Evolutionary conservation across 2,888 invertebrate genomes (phyloP).

Genomic region (Tetragnatha montana): DNA sequence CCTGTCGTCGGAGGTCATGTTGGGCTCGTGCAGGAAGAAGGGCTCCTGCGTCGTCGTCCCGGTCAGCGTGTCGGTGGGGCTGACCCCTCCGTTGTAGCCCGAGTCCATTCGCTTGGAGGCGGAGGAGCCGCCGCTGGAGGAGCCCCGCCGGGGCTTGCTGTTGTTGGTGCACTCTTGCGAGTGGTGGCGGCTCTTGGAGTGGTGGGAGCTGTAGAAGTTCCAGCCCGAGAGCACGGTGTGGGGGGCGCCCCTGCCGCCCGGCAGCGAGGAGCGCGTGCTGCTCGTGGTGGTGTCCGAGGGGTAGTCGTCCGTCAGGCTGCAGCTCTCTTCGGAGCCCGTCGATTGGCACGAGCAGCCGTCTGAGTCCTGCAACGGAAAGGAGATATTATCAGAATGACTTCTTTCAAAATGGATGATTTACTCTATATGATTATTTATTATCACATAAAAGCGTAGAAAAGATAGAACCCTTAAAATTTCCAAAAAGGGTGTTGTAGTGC

Average conservation of each 20-base stretch:
- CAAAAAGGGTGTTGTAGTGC: too few relatives aligned
- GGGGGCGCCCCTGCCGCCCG: conserved; percentile 59
- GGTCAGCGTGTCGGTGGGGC: conserved; percentile 13
- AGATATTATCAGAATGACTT: neutral
- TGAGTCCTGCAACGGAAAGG: conserved; percentile 55
- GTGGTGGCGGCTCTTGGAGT: conserved; percentile 67
- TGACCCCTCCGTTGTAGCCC: conserved; percentile 76
- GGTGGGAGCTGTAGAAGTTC: conserved; percentile 68
- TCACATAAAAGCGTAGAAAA: too few relatives aligned
- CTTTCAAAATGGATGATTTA: too few relatives aligned
- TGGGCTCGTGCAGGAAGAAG: conserved; percentile 90
- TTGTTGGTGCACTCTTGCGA: conserved; percentile 61
- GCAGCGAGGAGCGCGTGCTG: conserved; percentile 51
- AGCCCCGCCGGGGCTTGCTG: conserved; percentile 48
- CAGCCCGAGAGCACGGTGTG: conserved; percentile 66
- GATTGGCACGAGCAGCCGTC: conserved; percentile 72
- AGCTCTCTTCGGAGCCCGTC: conserved; percentile 70
- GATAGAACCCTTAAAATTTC: too few relatives aligned
- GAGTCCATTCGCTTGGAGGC: conserved; percentile 74
- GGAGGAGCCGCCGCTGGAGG: conserved; percentile 77
- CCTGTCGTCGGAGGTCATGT: conserved; percentile 87
- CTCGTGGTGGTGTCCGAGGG: conserved; percentile 65
- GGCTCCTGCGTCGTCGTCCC: conserved; percentile 74
- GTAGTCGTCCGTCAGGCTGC: conserved; percentile 69
- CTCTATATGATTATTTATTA: too few relatives aligned